These are phyloP conservation scores for Lordiphosa clarofinis DNA, from an alignment of 1,140 invertebrate genomes.

Conservation along the genomic window DNA sequence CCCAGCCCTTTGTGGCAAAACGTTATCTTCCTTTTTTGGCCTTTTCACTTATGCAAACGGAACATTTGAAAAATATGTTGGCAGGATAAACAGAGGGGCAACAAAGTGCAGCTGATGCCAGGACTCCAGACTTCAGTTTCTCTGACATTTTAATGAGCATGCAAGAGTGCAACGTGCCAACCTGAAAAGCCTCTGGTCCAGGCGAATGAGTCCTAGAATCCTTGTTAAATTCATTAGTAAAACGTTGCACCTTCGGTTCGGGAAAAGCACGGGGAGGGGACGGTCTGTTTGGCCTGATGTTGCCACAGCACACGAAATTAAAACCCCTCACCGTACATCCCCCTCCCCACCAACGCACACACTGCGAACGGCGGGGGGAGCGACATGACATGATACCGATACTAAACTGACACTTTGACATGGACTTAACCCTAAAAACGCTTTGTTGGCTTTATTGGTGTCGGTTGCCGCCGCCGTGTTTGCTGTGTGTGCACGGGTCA, in stretches of 20 bases:
- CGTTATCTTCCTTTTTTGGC: conserved; percentile 72
- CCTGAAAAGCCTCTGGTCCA: background rate
- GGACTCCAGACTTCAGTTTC: conserved; percentile 36
- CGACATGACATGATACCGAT: conserved; percentile 79
- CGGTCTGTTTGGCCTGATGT: conserved; percentile 71
- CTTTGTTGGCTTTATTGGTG: conserved; percentile 78
- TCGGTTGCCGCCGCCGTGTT: conserved; percentile 59
- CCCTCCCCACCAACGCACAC: conserved; percentile 16
- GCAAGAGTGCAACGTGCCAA: conserved; percentile 64
- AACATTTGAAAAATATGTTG: conserved; percentile 77
- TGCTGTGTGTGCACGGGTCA: conserved; percentile 8
- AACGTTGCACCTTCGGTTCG: conserved; percentile 70
- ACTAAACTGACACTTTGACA: conserved; percentile 80
- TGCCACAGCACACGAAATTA: conserved; percentile 70
- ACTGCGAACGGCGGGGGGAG: conserved; percentile 22
- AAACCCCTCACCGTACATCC: conserved; percentile 31
- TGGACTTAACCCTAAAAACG: conserved; percentile 79
- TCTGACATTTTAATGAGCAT: conserved; percentile 75
- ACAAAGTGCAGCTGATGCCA: conserved; percentile 73
- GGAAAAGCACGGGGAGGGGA: conserved; percentile 2
- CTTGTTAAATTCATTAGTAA: conserved; percentile 78
- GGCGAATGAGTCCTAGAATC: conserved; percentile 17
- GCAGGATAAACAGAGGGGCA: conserved; percentile 68
- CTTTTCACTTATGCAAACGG: conserved; percentile 73
- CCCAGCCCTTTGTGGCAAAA: background rate